Conservation (phyloP, 2,888 invertebrate species). For the Brachyopa scutellaris region DNA sequence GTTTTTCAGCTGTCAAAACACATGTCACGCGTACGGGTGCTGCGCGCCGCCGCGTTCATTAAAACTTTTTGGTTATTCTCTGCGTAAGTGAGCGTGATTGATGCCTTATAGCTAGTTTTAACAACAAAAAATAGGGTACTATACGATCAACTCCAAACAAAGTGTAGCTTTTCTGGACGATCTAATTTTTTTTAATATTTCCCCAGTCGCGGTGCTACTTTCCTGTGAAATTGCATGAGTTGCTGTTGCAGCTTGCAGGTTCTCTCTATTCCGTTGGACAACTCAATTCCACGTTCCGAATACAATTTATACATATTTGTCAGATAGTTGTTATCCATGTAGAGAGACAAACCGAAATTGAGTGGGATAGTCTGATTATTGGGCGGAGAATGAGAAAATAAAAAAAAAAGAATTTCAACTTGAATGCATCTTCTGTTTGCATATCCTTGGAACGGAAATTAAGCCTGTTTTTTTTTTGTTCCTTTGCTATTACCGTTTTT, state of each 20-base stretch:
- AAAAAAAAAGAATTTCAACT: neutral
- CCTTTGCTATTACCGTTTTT: neutral
- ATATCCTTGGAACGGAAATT: slow-evolving; percentile 39
- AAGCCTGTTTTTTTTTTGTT: neutral
- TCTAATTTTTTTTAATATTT: neutral
- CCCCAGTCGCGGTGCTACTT: neutral
- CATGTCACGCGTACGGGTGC: too few relatives aligned
- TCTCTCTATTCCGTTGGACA: neutral
- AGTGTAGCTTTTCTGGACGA: too few relatives aligned
- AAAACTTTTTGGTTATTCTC: too few relatives aligned
- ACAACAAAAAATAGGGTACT: too few relatives aligned
- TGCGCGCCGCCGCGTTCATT: too few relatives aligned
- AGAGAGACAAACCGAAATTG: slow-evolving; percentile 18
- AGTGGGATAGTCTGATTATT: slow-evolving; percentile 34
- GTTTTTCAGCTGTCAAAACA: too few relatives aligned
- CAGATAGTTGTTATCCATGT: slow-evolving; percentile 12
- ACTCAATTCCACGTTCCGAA: slow-evolving; percentile 21
- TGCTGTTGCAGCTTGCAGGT: too few relatives aligned
- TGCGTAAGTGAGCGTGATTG: too few relatives aligned
- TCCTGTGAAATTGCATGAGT: slow-evolving; percentile 7
- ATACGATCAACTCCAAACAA: too few relatives aligned
- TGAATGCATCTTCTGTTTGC: slow-evolving; percentile 43
- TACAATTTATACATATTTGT: too few relatives aligned
- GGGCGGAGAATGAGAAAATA: neutral
- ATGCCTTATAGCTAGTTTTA: too few relatives aligned